Percentiles rank a stretch among this genome's conserved stretches.
Evolutionary conservation across 2,888 invertebrate genomes (phyloP).

Genomic region (Eubasilissa splendida): DNA sequence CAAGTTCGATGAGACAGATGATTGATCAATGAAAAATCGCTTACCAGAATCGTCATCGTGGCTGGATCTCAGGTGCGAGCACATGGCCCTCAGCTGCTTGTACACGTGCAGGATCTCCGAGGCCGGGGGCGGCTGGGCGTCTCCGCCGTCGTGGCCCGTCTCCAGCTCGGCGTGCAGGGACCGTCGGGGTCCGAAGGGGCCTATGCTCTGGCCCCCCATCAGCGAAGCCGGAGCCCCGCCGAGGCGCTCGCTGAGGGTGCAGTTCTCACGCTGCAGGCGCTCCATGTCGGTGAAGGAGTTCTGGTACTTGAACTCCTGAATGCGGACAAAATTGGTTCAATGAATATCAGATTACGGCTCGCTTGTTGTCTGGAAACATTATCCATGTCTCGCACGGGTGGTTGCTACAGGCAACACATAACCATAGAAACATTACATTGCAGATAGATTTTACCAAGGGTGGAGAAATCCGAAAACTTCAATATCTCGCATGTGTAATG

Average conservation of each 20-base stretch:
- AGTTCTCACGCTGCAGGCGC: constrained; percentile 81
- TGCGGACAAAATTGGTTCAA: neutral
- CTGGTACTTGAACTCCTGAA: constrained; percentile 71
- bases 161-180: constrained; percentile 95
- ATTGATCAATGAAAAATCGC: constrained; percentile 25
- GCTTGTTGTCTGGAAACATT: too few species aligned
- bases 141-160: constrained; percentile 76
- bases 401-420: too few species aligned
- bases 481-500: too few species aligned
- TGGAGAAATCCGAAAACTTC: too few species aligned
- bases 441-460: too few species aligned
- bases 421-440: too few species aligned
- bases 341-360: too few species aligned
- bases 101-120: constrained; percentile 80
- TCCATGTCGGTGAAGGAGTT: constrained; percentile 78
- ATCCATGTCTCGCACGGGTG: too few species aligned
- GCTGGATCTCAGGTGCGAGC: constrained; percentile 82
- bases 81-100: constrained; percentile 81
- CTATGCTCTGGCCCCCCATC: constrained; percentile 65
- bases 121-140: constrained; percentile 67
- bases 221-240: constrained; percentile 74
- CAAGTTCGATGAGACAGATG: too few species aligned
- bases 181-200: constrained; percentile 62
- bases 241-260: constrained; percentile 79
- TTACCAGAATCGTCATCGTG: constrained; percentile 83